Percentiles rank a stretch among this genome's conserved stretches.
Conservation (phyloP, 2,797 vertebrate genomes). For the Epinephelus malabaricus region DNA sequence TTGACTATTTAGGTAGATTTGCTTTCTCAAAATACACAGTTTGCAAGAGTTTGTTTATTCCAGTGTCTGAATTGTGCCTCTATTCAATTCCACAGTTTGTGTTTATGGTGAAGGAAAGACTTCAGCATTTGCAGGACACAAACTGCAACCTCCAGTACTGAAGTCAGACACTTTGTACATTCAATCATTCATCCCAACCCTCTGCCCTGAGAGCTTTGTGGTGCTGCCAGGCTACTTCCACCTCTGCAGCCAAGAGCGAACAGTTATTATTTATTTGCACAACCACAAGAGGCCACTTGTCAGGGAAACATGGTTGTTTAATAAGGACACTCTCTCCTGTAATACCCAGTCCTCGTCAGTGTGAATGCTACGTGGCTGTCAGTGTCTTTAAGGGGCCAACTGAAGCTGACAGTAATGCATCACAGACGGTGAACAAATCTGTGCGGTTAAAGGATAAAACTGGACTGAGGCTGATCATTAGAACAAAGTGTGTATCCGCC, state of each 20-base stretch:
- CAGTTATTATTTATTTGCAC: constrained; percentile 11
- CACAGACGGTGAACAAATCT: constrained; percentile 33
- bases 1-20: too few relatives aligned
- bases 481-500: constrained; percentile 21
- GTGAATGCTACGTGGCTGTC: not conserved
- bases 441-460: constrained; percentile 7
- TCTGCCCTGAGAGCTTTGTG: not conserved
- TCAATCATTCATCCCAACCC: not conserved
- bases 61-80: too few relatives aligned
- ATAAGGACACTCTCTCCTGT: not conserved
- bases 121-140: not conserved
- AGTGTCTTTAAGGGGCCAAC: not conserved
- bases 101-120: not conserved
- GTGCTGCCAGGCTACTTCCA: not conserved
- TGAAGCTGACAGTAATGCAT: constrained; percentile 11
- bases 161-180: not conserved
- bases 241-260: not conserved
- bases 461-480: constrained; percentile 24
- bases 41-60: too few relatives aligned
- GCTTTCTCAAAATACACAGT: too few relatives aligned
- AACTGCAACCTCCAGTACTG: not conserved
- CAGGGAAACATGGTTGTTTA: constrained; percentile 1
- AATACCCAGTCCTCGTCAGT: not conserved
- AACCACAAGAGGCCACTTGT: constrained; percentile 5
- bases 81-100: too few relatives aligned